Base-by-base conservation (phyloP, 2,113 vertebrate species). In the Leptodactylus fuscus region DNA sequence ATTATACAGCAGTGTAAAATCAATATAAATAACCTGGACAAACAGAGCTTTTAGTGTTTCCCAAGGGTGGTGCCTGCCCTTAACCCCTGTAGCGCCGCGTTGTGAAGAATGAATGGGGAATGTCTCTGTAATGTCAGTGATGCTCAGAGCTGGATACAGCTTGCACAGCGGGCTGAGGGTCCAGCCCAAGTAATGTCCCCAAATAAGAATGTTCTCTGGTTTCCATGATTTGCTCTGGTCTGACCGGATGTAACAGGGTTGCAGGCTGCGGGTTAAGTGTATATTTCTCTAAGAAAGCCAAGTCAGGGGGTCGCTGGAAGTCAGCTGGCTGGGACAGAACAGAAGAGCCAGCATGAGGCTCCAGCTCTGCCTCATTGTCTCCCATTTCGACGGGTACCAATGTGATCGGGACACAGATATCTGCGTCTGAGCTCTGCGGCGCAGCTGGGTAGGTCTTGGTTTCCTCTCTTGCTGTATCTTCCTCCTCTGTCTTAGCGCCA, bases 231-330 rank as follows among this genome's bases (percentile, higher is more conserved):
- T 98, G 97, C 76, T 98, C 97, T 0, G 96, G 90, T 71, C 96
- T 94, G 4, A 99, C 96, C 0, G 96, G 96, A 89, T 98, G 97
- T 60, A 96, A 94, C 27, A 98, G 95, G 86, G 96, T 97, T 75
- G 96, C 89, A 3, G 97, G 97, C 84, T 96, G 98, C 22, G 97
- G 97, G 38, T 95, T 97, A 16, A 99, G 95, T 2, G 97, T 97
- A 44, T 98, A 99, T 81, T 99, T 99, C 87, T 99, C 98, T 16
- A 99, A 91, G 89, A 98, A 99, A 0, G 96, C 95, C 24, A 99
- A 90, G 74, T 99, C 98, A 0, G 97, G 87, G 0, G 96, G 87
- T 0, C 94, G 92, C 70, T 96, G 97, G 87, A 97, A 99, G 70
- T 94, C 94, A 0, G 95, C 51, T 53, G 95, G 91, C 80, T 93